These are phyloP conservation scores for Hepsetus odoe DNA, from an alignment of 2,113 vertebrate species.

Conservation along the genomic window DNA sequence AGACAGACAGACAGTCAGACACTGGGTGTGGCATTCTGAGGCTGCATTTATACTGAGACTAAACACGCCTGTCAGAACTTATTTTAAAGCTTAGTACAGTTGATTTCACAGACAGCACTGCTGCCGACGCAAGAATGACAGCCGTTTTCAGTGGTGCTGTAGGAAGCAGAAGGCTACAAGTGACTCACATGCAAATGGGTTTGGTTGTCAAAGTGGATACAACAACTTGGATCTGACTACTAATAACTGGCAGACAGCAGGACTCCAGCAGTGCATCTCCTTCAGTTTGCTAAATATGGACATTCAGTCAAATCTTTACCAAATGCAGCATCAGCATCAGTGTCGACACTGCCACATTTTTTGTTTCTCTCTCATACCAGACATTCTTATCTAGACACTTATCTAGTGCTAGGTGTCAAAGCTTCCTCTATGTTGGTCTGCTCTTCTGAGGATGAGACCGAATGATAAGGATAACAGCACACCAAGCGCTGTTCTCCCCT, in stretches of 20 bases:
- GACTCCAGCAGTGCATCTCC: neutral
- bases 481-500: neutral
- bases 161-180: neutral
- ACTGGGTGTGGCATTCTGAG: constrained; percentile 25
- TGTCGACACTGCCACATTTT: neutral
- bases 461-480: too few species aligned
- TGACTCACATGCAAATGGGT: neutral
- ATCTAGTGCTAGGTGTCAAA: neutral
- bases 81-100: constrained; percentile 8
- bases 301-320: neutral
- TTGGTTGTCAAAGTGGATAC: neutral
- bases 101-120: neutral
- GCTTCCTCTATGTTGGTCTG: neutral
- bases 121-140: neutral
- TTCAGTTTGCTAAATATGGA: neutral
- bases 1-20: neutral
- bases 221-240: neutral
- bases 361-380: neutral
- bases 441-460: too few species aligned
- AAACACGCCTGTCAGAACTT: constrained; percentile 1
- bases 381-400: neutral
- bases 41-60: neutral
- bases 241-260: neutral
- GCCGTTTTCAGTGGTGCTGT: constrained; percentile 11
- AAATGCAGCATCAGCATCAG: neutral